phyloP scores from a whole-genome alignment of 2,113 vertebrate genomes.

The Hippocampus abdominalis region DNA sequence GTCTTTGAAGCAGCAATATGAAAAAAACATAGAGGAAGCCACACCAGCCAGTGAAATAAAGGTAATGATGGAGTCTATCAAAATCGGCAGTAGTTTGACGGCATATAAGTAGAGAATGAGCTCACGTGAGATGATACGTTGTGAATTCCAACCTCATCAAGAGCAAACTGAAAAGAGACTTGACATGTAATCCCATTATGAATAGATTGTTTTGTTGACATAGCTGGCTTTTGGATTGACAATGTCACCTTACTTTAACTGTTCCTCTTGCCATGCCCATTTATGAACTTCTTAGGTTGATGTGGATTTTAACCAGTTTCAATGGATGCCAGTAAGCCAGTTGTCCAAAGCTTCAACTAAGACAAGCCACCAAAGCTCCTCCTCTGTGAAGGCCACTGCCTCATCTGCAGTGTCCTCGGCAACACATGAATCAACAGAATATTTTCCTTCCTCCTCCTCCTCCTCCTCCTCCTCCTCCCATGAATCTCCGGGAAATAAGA shows the following conservation, averaged over 20 bases:
- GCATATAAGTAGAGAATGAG: constrained; percentile 16
- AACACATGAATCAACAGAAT: constrained; percentile 61
- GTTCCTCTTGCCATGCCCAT: constrained; percentile 15
- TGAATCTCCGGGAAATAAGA: constrained; percentile 60
- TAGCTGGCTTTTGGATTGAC: neutral
- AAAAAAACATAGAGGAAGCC: constrained; percentile 78
- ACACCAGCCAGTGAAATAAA: constrained; percentile 83
- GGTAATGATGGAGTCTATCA: constrained; percentile 73
- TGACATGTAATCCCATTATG: neutral
- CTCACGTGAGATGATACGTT: constrained; percentile 9
- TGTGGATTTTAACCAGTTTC: constrained; percentile 77
- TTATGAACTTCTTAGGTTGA: constrained; percentile 69
- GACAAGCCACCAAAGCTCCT: constrained; percentile 60
- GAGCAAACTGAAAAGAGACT: neutral
- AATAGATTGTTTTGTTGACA: neutral
- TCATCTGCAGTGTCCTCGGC: constrained; percentile 46
- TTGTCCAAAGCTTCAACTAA: constrained; percentile 60
- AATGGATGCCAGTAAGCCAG: constrained; percentile 67
- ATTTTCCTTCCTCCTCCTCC: constrained; percentile 58
- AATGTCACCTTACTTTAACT: neutral
- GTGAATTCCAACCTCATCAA: neutral
- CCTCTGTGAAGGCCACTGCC: constrained; percentile 49
- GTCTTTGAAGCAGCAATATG: constrained; percentile 90
- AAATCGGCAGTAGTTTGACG: constrained; percentile 23
- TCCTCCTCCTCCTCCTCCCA: constrained; percentile 61